Evolutionary conservation across 2,113 vertebrate species (phyloP), one percentile per base, ranked within the genome.

Genomic region (Neogobius melanostomus): DNA sequence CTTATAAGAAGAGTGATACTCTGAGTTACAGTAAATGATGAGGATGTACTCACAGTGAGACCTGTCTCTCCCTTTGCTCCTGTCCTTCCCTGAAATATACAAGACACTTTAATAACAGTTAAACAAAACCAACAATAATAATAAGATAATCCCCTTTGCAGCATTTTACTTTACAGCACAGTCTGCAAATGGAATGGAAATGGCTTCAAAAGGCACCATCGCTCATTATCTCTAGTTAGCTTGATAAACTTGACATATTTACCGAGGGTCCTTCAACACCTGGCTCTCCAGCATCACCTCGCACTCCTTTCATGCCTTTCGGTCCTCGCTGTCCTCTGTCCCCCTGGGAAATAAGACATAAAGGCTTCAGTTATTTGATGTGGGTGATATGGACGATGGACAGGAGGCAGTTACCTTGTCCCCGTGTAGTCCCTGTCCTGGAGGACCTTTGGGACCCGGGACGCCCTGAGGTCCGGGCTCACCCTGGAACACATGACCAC

Each of bases 1-100:
- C 7, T 8, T 5, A 14, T 57, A 11, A 14, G 15, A 44, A 44
- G 6, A 42, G 16, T 59, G 12, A 44, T 15, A 4, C 14, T 15
- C 28, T 36, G 28, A 36, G 28, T 36, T 36, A 36, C 28, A 36
- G 28, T 36, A 36, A 3, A 36, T 36, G 28, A 36, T 36, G 11
- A 64, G n/a, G 9, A 63, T 17, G 7, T 75, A 93, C 94, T 94
- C 85, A 97, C 96, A 0, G 93, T 94, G 14, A 97, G 90, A 74
- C 94, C 94, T 28, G 89, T 56, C 42, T 97, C 93, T 56, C 95
- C 95, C 75, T 96, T 97, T 45, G 82, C 80, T 82, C 94, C 95
- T 43, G 12, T 65, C 82, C 56, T 79, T 44, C 95, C 95, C 96
- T 97, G 82, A 47, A 17, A 73, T 54, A 62, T 53, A n/a, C 14